phyloP scores from a whole-genome alignment of 2,797 vertebrate species.

The Protonibea diacanthus region DNA sequence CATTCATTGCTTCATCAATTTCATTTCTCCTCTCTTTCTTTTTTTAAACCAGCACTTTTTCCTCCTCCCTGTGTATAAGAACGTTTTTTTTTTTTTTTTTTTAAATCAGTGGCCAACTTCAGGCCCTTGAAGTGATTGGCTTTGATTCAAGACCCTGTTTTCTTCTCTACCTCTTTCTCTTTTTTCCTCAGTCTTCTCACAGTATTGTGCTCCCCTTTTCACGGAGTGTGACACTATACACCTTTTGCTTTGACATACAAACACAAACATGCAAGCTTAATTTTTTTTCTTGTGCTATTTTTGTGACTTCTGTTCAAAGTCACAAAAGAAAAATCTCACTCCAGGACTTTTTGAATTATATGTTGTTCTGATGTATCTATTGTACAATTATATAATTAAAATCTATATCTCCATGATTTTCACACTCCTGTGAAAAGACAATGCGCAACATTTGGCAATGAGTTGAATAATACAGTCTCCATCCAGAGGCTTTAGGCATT shows the following conservation, averaged over 20 bases:
- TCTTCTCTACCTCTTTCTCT: constrained; percentile 40
- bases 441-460: background rate
- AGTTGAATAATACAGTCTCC: background rate
- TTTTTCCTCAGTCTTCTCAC: constrained; percentile 39
- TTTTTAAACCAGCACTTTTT: constrained; percentile 28
- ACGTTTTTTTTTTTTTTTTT: constrained; percentile 74
- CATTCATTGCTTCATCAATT: constrained; percentile 49
- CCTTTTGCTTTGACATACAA: constrained; percentile 26
- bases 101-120: constrained; percentile 70
- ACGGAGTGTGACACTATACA: constrained; percentile 33
- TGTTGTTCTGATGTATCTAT: background rate
- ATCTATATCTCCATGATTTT: constrained; percentile 5
- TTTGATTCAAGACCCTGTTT: constrained; percentile 76
- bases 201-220: constrained; percentile 28
- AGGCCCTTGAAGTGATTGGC: constrained; percentile 76
- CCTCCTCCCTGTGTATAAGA: constrained; percentile 67
- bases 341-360: background rate
- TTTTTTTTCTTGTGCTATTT: constrained; percentile 13
- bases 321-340: background rate
- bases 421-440: constrained; percentile 1
- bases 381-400: constrained; percentile 8
- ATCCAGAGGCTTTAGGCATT: constrained; percentile 20
- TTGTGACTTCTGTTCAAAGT: background rate
- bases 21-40: constrained; percentile 22
- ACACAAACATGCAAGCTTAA: constrained; percentile 5